Evolutionary conservation across 1,140 invertebrate species (phyloP).

Genomic region (Carposina sasakii): DNA sequence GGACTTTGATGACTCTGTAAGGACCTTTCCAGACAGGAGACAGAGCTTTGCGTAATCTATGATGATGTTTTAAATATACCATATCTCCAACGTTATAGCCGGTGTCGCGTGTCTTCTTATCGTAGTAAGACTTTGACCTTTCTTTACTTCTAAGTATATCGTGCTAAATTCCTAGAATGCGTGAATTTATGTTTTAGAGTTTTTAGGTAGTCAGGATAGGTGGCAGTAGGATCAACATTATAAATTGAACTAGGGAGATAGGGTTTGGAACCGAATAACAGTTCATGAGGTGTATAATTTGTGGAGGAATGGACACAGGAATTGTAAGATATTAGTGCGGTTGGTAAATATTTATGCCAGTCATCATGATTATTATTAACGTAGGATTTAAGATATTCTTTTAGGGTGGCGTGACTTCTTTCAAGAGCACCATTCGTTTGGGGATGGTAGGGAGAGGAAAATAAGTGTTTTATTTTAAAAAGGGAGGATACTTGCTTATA

Average conservation of each 20-base stretch:
- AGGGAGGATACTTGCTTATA: conserved; percentile 17
- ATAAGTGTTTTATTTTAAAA: conserved; percentile 30
- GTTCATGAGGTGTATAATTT: conserved; percentile 31
- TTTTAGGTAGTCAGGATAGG: not conserved
- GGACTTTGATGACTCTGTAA: conserved; percentile 8
- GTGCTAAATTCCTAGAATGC: too few relatives aligned
- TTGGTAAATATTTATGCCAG: conserved; percentile 22
- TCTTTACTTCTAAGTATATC: too few relatives aligned
- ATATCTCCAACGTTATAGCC: conserved; percentile 7
- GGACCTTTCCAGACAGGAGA: conserved; percentile 12
- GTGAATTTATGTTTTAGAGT: too few relatives aligned
- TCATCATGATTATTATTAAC: conserved; percentile 18
- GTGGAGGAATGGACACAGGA: conserved; percentile 27
- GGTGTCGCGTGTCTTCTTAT: too few relatives aligned
- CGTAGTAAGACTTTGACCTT: too few relatives aligned
- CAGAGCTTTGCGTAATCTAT: conserved; percentile 4
- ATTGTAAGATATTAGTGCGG: conserved; percentile 26
- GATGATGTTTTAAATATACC: conserved; percentile 10
- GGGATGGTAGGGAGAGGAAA: conserved; percentile 32
- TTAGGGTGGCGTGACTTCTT: conserved; percentile 26
- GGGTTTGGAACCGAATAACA: conserved; percentile 37
- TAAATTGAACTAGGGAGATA: conserved; percentile 17
- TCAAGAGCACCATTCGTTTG: conserved; percentile 26
- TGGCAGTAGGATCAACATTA: too few relatives aligned
- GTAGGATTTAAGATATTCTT: conserved; percentile 33